A percentile compares a stretch with the other conserved stretches of the same genome.
phyloP scores from a whole-genome alignment of 2,113 vertebrate species.

The Megaceryle torquata region DNA sequence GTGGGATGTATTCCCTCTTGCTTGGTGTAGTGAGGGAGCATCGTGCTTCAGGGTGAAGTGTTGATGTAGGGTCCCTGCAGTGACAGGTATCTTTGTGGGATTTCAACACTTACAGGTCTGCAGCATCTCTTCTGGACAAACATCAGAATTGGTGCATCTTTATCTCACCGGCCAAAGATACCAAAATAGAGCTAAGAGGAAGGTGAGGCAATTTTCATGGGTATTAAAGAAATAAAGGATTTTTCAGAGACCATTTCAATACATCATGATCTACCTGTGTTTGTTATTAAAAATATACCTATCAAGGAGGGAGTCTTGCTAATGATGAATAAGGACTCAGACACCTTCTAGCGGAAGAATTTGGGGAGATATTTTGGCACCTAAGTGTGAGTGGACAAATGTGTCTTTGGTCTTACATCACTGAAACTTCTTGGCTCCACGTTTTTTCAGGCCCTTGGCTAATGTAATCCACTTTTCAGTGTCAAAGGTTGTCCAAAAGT shows the following conservation, averaged over 20 bases:
- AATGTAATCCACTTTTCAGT: not conserved
- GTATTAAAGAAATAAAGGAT: not conserved
- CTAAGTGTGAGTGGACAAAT: not conserved
- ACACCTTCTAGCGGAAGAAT: not conserved
- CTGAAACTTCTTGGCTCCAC: not conserved
- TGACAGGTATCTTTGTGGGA: not conserved
- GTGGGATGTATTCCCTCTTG: not conserved
- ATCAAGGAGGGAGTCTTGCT: not conserved
- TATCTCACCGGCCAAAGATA: not conserved
- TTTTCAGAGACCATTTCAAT: not conserved
- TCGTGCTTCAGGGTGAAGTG: not conserved
- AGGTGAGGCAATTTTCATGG: not conserved
- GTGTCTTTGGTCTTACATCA: not conserved
- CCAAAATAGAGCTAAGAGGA: not conserved
- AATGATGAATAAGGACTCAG: not conserved
- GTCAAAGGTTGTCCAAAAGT: not conserved
- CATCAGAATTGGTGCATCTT: not conserved
- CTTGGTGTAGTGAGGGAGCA: not conserved
- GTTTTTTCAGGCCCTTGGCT: not conserved
- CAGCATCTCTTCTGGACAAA: not conserved
- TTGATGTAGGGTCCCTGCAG: not conserved
- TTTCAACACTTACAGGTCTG: not conserved
- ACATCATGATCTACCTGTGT: fast-evolving
- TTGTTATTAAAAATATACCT: not conserved
- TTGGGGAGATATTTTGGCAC: fast-evolving